Evolutionary conservation across 1,140 invertebrate species (phyloP).

Genomic region (Drosophila ohnishii): DNA sequence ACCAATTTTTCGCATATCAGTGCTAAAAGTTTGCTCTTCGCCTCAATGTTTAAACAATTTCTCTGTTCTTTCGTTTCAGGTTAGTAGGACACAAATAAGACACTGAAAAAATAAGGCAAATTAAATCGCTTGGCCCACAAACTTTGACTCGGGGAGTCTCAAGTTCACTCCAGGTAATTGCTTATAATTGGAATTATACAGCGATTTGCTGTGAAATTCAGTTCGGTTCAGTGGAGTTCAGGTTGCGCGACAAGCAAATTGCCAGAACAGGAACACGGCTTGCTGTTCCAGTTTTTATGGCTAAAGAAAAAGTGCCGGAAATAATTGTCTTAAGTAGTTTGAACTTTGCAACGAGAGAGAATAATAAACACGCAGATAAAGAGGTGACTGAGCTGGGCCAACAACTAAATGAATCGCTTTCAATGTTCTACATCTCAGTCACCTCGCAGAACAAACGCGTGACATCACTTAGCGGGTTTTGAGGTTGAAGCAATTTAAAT

Average conservation of each 20-base stretch:
- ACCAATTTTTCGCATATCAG: conserved; percentile 62
- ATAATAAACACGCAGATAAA: not conserved
- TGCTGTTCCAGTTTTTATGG: conserved; percentile 60
- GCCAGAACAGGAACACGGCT: conserved; percentile 42
- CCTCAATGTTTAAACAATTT: conserved; percentile 53
- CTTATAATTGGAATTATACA: conserved; percentile 72
- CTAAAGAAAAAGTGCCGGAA: conserved; percentile 73
- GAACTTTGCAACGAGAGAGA: conserved; percentile 56
- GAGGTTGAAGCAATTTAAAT: conserved; percentile 33
- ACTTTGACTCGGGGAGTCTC: conserved; percentile 53
- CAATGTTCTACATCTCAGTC: conserved; percentile 26
- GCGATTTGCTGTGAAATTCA: conserved; percentile 74
- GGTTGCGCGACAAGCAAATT: conserved; percentile 51
- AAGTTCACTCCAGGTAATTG: conserved; percentile 68
- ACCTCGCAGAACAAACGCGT: conserved; percentile 16
- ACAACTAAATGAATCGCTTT: conserved; percentile 45
- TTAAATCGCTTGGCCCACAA: conserved; percentile 28
- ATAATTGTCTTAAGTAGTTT: conserved; percentile 79
- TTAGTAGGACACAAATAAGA: conserved; percentile 58
- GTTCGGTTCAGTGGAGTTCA: conserved; percentile 45
- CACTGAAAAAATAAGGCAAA: conserved; percentile 2
- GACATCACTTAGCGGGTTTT: conserved; percentile 28
- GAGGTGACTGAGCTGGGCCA: conserved; percentile 12
- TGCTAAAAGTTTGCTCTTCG: conserved; percentile 54
- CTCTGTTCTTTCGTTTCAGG: conserved; percentile 61